Evolutionary conservation across 2,888 invertebrate genomes (phyloP).

Genomic region (Epinotia ramella): DNA sequence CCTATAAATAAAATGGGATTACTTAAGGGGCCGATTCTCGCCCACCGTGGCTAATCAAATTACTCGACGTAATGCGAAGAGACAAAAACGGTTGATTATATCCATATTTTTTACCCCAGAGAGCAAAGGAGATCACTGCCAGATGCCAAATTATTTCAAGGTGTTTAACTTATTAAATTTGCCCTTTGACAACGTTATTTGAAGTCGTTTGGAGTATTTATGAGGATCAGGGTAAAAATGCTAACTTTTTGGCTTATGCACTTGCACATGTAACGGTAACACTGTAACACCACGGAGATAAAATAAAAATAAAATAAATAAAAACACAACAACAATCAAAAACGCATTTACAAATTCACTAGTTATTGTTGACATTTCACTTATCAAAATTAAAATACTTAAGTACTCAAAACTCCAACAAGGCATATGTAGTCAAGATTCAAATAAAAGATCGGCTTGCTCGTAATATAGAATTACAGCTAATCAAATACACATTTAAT

Average conservation of each 20-base stretch:
- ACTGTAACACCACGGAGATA: not conserved
- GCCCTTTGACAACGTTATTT: conserved; percentile 26
- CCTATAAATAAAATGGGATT: conserved; percentile 73
- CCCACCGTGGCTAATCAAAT: conserved; percentile 81
- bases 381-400: too few species aligned
- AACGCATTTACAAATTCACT: too few species aligned
- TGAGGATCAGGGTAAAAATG: conserved; percentile 21
- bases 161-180: conserved; percentile 41
- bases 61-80: conserved; percentile 76
- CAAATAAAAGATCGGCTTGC: not conserved
- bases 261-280: too few species aligned
- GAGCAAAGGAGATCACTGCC: conserved; percentile 69
- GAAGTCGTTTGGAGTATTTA: conserved; percentile 14
- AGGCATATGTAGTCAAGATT: not conserved
- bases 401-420: too few species aligned
- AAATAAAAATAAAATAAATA: too few species aligned
- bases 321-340: too few species aligned
- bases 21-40: conserved; percentile 73
- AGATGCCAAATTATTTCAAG: conserved; percentile 59
- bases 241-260: not conserved
- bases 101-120: conserved; percentile 67
- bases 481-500: not conserved
- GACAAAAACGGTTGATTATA: conserved; percentile 81
- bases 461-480: too few species aligned
- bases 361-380: too few species aligned